Base-by-base conservation (phyloP, 2,797 vertebrate species). In the Holocentrus rufus region DNA sequence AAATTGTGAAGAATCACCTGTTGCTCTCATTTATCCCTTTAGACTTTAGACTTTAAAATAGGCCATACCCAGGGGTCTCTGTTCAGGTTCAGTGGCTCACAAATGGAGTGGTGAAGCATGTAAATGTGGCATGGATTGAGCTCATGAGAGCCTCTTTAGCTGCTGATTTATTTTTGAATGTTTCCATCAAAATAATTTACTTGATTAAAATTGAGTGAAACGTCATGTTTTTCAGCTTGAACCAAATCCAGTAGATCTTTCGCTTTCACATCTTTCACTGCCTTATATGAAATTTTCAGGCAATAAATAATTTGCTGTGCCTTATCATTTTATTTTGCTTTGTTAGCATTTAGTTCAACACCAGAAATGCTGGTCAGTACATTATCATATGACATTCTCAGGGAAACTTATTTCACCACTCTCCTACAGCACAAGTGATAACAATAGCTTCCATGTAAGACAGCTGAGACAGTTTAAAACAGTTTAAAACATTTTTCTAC, bases 11-110 rank as follows among this genome's bases (percentile, higher is more conserved):
- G 5, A 39, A 39, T 39, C 36, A 39, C 9, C 13, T 39, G 11
- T 17, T 46, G 5, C 14, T 46, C 44, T 17, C 15, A 39, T 39
- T 39, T 13, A 39, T 46, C 14, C 44, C 44, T 46, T 15, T 46
- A 46, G 15, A 46, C 15, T 15, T 17, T 46, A 55, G 1, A 36
- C 20, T 34, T 62, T 39, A 18, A 66, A 56, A 13, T 25, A 15
- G 11, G 2, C 55, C 52, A 69, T 52, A 62, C 61, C 39, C 22
- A 53, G 42, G 73, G 42, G 36, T 58, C 61, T 56, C 17, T 69
- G 66, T 76, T 81, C 72, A 65, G 44, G 58, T 72, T 79, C 59
- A 76, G 1, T 78, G 72, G 69, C 70, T 79, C 59, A 79, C 36
- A 57, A 83, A 63, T 65, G 59, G 9, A 66, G 54, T 39, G 36